A percentile compares a stretch with the other conserved stretches of the same genome.
These are phyloP conservation scores for Drosophila recens DNA, from an alignment of 2,888 invertebrate genomes.

Conservation along the genomic window DNA sequence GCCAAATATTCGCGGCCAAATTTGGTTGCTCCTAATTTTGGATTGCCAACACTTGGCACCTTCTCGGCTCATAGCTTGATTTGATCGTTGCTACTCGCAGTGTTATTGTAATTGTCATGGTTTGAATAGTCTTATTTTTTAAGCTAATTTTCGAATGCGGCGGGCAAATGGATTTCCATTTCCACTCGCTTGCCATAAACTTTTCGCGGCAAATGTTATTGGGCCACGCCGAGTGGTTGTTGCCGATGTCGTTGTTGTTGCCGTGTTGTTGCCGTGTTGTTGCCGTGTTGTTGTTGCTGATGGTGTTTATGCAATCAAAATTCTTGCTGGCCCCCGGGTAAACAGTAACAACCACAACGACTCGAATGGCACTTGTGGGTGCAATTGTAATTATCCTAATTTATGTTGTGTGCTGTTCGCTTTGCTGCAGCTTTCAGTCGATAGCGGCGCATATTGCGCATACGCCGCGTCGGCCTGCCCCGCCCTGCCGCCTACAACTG, in stretches of 20 bases:
- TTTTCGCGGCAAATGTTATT: slow-evolving; percentile 56
- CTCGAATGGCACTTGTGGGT: slow-evolving; percentile 80
- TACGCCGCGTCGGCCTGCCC: slow-evolving; percentile 27
- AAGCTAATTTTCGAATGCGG: slow-evolving; percentile 68
- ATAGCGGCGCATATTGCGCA: slow-evolving; percentile 36
- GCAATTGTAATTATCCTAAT: slow-evolving; percentile 82
- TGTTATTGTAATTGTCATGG: slow-evolving; percentile 65
- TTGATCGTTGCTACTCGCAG: slow-evolving; percentile 23
- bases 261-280: slow-evolving; percentile 23
- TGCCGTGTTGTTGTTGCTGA: slow-evolving; percentile 30
- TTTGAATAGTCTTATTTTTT: slow-evolving; percentile 39
- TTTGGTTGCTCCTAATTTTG: slow-evolving; percentile 64
- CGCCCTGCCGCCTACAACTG: slow-evolving; percentile 13
- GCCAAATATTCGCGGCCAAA: slow-evolving; percentile 75
- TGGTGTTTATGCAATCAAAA: slow-evolving; percentile 78
- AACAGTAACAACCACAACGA: slow-evolving; percentile 32
- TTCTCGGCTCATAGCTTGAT: slow-evolving; percentile 32
- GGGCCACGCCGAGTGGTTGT: slow-evolving; percentile 47
- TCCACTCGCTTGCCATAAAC: slow-evolving; percentile 67
- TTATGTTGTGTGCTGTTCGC: slow-evolving; percentile 67
- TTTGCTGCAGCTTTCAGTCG: slow-evolving; percentile 22
- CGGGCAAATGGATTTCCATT: slow-evolving; percentile 66
- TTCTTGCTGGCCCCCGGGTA: slow-evolving; percentile 63
- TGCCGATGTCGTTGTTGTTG: slow-evolving; percentile 11
- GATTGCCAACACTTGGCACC: slow-evolving; percentile 48